These are phyloP conservation scores for Teleogryllus oceanicus DNA, from an alignment of 2,888 invertebrate genomes.

Conservation along the genomic window DNA sequence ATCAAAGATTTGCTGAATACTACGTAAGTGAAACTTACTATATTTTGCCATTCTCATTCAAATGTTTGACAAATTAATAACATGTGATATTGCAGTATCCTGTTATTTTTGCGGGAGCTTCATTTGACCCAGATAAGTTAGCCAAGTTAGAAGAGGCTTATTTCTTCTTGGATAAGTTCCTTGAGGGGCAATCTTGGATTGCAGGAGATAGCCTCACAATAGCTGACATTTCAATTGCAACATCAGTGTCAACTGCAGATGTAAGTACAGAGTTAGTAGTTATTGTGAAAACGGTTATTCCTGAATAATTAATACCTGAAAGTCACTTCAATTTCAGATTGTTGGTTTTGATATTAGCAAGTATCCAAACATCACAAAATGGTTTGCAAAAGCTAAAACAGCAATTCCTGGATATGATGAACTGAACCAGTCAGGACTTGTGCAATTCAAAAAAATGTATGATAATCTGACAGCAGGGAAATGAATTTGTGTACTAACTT, in stretches of 20 bases:
- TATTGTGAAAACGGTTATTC: too few relatives aligned
- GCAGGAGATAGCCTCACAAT: constrained; percentile 72
- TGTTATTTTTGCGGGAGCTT: constrained; percentile 58
- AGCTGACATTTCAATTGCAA: constrained; percentile 69
- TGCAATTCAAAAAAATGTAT: constrained; percentile 34
- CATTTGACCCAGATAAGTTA: constrained; percentile 62
- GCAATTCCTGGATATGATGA: constrained; percentile 59
- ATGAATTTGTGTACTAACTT: too few relatives aligned
- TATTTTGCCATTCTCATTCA: too few relatives aligned
- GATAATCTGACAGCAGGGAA: constrained; percentile 22
- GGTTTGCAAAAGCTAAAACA: constrained; percentile 58
- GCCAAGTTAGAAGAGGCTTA: constrained; percentile 67
- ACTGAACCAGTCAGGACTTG: constrained; percentile 32
- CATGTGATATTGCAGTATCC: constrained; percentile 53
- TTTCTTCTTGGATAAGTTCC: constrained; percentile 65
- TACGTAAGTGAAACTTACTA: constrained; percentile 53
- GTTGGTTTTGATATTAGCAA: constrained; percentile 63
- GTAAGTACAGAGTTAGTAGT: constrained; percentile 45
- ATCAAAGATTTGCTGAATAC: constrained; percentile 52
- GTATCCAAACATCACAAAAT: constrained; percentile 64
- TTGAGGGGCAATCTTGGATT: constrained; percentile 65
- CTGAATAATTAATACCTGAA: too few relatives aligned
- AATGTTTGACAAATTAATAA: neutral
- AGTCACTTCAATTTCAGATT: constrained; percentile 40
- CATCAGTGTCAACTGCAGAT: constrained; percentile 67